These are phyloP conservation scores for Leptodirus hochenwartii DNA, from an alignment of 2,888 invertebrate genomes.

Conservation along the genomic window DNA sequence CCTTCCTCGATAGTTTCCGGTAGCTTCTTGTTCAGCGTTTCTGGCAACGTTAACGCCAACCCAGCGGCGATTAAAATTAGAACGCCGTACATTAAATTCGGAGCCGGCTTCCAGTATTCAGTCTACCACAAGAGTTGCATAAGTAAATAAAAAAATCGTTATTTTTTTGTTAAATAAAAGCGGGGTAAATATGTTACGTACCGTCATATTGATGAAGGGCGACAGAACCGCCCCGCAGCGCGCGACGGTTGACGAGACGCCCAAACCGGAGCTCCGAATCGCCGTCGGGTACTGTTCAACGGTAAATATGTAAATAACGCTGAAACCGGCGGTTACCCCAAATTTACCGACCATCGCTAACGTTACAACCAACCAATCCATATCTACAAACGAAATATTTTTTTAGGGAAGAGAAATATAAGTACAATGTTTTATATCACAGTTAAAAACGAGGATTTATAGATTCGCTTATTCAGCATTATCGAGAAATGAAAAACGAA, in stretches of 20 bases:
- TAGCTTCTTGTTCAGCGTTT: constrained; percentile 39
- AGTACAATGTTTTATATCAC: too few species aligned
- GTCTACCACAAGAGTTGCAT: too few species aligned
- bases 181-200: constrained; percentile 19
- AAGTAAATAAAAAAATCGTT: too few species aligned
- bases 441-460: too few species aligned
- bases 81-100: constrained; percentile 34
- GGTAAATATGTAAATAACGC: constrained; percentile 42
- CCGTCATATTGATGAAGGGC: constrained; percentile 40
- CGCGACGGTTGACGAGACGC: constrained; percentile 37
- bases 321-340: constrained; percentile 43
- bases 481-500: too few species aligned
- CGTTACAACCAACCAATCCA: constrained; percentile 32
- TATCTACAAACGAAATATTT: constrained; percentile 24
- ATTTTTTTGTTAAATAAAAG: background rate
- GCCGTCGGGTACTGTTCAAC: constrained; percentile 35
- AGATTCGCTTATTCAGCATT: too few species aligned
- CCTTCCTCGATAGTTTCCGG: constrained; percentile 41
- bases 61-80: constrained; percentile 32
- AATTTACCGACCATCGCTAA: constrained; percentile 43
- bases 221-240: constrained; percentile 41
- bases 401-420: too few species aligned
- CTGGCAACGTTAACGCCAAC: constrained; percentile 37
- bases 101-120: constrained; percentile 30
- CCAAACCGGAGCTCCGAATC: constrained; percentile 39